A percentile compares a stretch with the other conserved stretches of the same genome.
These are phyloP conservation scores for Battus philenor DNA, from an alignment of 1,140 invertebrate species.

Conservation along the genomic window DNA sequence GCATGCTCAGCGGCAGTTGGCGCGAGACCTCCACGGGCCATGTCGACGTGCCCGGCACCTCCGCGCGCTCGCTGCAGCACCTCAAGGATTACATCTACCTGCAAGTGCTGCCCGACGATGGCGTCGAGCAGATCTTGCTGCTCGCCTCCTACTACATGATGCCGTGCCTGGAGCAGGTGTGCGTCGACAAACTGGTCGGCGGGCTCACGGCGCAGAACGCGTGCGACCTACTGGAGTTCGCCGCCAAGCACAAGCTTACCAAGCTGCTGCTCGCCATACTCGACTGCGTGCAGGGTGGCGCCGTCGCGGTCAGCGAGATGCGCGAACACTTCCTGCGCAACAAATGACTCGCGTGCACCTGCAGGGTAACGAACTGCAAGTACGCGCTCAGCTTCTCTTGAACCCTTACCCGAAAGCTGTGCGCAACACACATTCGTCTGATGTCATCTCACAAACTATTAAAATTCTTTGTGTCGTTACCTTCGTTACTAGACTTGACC, in stretches of 20 bases:
- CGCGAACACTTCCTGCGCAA: conserved; percentile 19
- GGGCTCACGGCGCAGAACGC: conserved; percentile 24
- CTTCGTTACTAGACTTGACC: no score
- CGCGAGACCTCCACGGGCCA: conserved; percentile 23
- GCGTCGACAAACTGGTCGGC: conserved; percentile 24
- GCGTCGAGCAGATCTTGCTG: conserved; percentile 26
- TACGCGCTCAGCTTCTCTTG: no score
- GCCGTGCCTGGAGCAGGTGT: conserved; percentile 28
- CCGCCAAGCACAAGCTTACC: conserved; percentile 26
- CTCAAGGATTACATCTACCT: conserved; percentile 35
- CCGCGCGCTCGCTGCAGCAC: conserved; percentile 22
- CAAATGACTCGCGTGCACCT: neutral
- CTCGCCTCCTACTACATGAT: conserved; percentile 34
- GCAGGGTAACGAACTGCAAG: no score
- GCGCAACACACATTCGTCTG: no score
- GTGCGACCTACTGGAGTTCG: conserved; percentile 28
- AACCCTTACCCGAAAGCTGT: no score
- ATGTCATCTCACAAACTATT: no score
- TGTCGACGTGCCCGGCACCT: conserved; percentile 26
- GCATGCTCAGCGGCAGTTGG: conserved; percentile 33
- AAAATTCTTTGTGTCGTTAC: no score
- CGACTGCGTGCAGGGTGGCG: conserved; percentile 26
- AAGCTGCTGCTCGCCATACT: conserved; percentile 27
- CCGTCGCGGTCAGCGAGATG: conserved; percentile 23
- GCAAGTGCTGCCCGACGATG: conserved; percentile 24